Percentiles rank a stretch among this genome's conserved stretches.
Conservation (phyloP, 2,888 invertebrate species). For the Agrotis clavis region DNA sequence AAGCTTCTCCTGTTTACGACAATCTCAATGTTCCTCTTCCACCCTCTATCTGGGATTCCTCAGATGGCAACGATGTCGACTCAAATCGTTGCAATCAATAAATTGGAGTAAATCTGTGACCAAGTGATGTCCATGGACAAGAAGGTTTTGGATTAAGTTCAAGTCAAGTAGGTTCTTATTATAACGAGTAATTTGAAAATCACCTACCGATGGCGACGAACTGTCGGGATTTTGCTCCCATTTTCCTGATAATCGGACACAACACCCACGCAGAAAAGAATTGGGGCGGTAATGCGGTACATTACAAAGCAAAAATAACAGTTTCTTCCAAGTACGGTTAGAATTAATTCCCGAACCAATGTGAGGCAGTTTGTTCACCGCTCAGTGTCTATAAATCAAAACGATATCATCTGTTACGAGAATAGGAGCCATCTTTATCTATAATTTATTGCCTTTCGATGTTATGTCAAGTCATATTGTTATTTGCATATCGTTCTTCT, state of each 20-base stretch:
- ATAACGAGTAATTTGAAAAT: not conserved
- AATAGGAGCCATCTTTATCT: slow-evolving; percentile 59
- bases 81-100: not conserved
- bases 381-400: slow-evolving; percentile 53
- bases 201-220: slow-evolving; percentile 21
- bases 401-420: slow-evolving; percentile 55
- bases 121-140: not conserved
- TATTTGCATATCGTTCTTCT: slow-evolving; percentile 33
- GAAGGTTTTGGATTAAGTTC: not conserved
- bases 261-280: slow-evolving; percentile 38
- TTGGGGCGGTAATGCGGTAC: slow-evolving; percentile 26
- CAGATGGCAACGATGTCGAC: not conserved
- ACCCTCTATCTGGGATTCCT: no score
- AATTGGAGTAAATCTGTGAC: not conserved
- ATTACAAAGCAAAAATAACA: slow-evolving; percentile 41
- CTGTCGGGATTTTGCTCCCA: slow-evolving; percentile 41
- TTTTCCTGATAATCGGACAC: slow-evolving; percentile 33
- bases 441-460: slow-evolving; percentile 54
- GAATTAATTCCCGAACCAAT: slow-evolving; percentile 49
- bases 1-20: not conserved
- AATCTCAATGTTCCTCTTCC: no score
- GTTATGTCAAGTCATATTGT: slow-evolving; percentile 30
- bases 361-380: slow-evolving; percentile 49
- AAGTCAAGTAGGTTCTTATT: not conserved
- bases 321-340: slow-evolving; percentile 34